Evolutionary conservation across 2,888 invertebrate genomes (phyloP).

Genomic region (Serripes groenlandicus): DNA sequence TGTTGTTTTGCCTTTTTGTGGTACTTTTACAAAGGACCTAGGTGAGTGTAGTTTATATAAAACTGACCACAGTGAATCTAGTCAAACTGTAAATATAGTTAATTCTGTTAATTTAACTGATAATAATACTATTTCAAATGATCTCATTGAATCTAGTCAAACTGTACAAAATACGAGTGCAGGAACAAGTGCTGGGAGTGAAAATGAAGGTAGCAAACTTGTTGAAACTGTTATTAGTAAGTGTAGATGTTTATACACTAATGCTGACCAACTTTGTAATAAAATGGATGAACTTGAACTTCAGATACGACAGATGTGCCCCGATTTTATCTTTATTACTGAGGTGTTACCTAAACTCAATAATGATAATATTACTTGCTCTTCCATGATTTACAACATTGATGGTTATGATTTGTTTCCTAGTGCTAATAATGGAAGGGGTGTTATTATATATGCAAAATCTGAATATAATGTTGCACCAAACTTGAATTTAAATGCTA

Average conservation of each 20-base stretch:
- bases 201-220: too few species aligned
- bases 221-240: neutral
- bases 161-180: too few species aligned
- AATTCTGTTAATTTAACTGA: too few species aligned
- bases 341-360: constrained; percentile 33
- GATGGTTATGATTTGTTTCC: constrained; percentile 30
- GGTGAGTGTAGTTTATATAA: too few species aligned
- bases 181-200: too few species aligned
- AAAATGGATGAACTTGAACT: constrained; percentile 31
- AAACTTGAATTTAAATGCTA: constrained; percentile 10
- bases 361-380: neutral
- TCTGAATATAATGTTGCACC: constrained; percentile 20
- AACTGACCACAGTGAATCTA: too few species aligned
- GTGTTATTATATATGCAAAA: constrained; percentile 34
- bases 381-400: constrained; percentile 16
- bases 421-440: constrained; percentile 22
- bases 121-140: too few species aligned
- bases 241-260: constrained; percentile 16
- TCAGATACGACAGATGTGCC: neutral
- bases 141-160: too few species aligned
- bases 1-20: too few species aligned
- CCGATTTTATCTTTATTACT: constrained; percentile 40
- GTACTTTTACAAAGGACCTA: too few species aligned
- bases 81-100: too few species aligned
- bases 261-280: constrained; percentile 34